Base-by-base conservation (phyloP, 1,140 invertebrate species). In the Orussus abietinus region DNA sequence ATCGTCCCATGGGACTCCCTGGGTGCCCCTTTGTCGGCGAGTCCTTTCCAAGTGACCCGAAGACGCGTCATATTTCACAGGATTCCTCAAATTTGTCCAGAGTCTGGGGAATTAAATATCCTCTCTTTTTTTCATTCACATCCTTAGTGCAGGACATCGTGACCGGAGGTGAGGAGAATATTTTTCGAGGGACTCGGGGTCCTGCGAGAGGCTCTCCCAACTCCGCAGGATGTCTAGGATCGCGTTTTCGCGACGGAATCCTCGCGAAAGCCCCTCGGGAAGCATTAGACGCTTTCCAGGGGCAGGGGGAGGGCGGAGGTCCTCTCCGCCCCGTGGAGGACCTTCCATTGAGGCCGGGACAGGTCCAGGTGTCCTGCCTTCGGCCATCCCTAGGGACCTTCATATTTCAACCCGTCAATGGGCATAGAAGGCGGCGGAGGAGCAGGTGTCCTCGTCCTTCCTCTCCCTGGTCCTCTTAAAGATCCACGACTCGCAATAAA, bases 321-420 rank as follows among this genome's bases (percentile, higher is more conserved):
- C 22, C 6, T 25, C 6, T 25, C 22, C 22, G 34, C 11, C 13
- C 34, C 14, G 13, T 11, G 34, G 18, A 3, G n/a, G 15, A 11
- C 7, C 3, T 10, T 12, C 34, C 34, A 36, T 36, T 36, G 34
- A 36, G 18, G 18, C 11, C 18, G 13, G 9, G n/a, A n/a, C 26
- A 44, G 51, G 55, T 59, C 63, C 64, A 67, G 64, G 62, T 67
- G 63, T 57, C 42, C 53, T 35, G 34, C 15, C 28, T 10, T 31
- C 20, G 46, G 20, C 37, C 7, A 20, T 47, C 51, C 46, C 46
- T 18, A 21, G 45, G 31, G 54, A 59, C 59, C 57, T 59, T 54
- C 55, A 59, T 62, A 64, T 62, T 68, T 64, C 53, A 62, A 57
- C 41, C 51, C 56, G 44, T 68, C 61, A 66, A 65, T 65, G 57